Evolutionary conservation across 1,140 invertebrate genomes (phyloP).

Genomic region (Diabrotica virgifera): DNA sequence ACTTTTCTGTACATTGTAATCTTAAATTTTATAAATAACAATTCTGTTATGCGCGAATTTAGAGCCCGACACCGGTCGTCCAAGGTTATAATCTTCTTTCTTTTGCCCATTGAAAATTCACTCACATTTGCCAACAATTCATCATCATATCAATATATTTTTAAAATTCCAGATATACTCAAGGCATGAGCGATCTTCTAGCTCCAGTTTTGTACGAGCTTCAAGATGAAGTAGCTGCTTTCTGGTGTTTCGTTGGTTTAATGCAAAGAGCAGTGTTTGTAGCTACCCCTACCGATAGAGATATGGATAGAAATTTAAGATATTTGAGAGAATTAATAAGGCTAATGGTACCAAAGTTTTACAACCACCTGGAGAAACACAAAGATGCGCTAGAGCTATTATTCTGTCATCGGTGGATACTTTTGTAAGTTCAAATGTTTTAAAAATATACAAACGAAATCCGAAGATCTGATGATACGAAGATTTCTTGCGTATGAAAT

Average conservation of each 20-base stretch:
- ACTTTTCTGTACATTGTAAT: no score
- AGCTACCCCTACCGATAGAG: conserved; percentile 86
- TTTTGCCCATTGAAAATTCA: no score
- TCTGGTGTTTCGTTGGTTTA: conserved; percentile 91
- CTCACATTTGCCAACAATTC: no score
- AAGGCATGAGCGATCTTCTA: conserved; percentile 90
- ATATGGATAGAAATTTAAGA: conserved; percentile 89
- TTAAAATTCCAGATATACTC: conserved; percentile 52
- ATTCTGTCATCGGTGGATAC: conserved; percentile 91
- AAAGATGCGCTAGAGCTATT: conserved; percentile 83
- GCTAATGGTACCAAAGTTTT: conserved; percentile 85
- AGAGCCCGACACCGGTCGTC: no score
- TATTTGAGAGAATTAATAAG: conserved; percentile 83
- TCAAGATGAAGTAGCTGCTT: conserved; percentile 84
- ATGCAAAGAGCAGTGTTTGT: conserved; percentile 91
- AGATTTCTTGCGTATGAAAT: no score
- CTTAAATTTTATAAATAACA: no score
- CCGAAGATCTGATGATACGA: no score
- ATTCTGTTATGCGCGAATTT: no score
- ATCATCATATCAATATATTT: no score
- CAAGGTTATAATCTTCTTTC: no score
- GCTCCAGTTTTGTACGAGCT: conserved; percentile 85
- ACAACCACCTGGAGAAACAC: conserved; percentile 77
- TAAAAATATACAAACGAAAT: conserved; percentile 4
- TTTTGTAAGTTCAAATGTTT: conserved; percentile 62